phyloP scores from a whole-genome alignment of 2,113 vertebrate genomes.

The Galbula dea region DNA sequence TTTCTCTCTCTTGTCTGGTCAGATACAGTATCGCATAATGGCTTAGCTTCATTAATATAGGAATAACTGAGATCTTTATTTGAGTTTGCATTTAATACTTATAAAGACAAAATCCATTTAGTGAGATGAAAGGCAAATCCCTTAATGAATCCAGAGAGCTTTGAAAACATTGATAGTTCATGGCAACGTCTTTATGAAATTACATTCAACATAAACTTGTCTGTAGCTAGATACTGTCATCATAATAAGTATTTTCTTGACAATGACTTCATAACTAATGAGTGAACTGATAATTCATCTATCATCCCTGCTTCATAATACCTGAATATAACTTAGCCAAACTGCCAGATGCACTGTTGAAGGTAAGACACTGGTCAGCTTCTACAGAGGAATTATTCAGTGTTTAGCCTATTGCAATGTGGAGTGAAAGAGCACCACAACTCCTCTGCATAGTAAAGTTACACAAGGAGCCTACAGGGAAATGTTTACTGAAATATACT shows the following conservation, averaged over 20 bases:
- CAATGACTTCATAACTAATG: not conserved
- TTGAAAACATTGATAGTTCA: not conserved
- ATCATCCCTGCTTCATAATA: not conserved
- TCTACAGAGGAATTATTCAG: not conserved
- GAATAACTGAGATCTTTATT: not conserved
- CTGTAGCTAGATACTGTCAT: not conserved
- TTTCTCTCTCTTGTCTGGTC: not conserved
- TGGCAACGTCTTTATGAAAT: not conserved
- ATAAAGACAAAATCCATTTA: not conserved
- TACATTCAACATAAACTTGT: not conserved
- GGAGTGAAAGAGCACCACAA: not conserved
- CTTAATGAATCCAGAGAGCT: not conserved
- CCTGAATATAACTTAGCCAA: not conserved
- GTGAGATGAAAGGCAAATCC: not conserved
- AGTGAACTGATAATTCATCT: not conserved
- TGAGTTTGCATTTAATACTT: not conserved
- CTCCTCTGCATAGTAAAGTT: not conserved
- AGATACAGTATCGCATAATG: not conserved
- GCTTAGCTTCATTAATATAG: not conserved
- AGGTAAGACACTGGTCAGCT: not conserved
- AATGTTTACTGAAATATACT: not conserved
- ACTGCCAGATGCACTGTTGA: not conserved
- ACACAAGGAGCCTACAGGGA: not conserved
- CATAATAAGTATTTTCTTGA: not conserved
- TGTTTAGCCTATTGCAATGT: not conserved